phyloP scores from a whole-genome alignment of 2,888 invertebrate species.

The Orthosia gracilis region DNA sequence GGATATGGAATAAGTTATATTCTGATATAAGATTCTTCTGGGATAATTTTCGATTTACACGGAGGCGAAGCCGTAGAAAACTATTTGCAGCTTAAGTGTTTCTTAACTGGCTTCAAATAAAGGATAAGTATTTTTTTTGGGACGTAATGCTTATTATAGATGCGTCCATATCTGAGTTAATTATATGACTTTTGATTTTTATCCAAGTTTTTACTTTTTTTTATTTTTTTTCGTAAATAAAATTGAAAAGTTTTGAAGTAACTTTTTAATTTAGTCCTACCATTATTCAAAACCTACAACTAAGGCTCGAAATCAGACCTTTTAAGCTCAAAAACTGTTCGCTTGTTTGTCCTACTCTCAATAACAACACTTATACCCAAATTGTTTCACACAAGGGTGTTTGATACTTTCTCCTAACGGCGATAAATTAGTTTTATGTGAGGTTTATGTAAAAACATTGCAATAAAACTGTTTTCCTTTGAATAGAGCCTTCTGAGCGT shows the following conservation, averaged over 20 bases:
- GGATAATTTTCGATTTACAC: no score
- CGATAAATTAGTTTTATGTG: slow-evolving; percentile 85
- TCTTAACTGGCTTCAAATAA: no score
- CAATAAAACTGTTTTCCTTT: slow-evolving; percentile 80
- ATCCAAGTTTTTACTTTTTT: neutral
- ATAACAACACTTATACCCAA: slow-evolving; percentile 40
- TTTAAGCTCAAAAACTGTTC: neutral
- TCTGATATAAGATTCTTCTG: no score
- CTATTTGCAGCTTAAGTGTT: no score
- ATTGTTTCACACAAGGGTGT: slow-evolving; percentile 48
- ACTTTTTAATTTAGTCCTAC: neutral
- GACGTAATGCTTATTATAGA: neutral
- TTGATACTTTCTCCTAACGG: slow-evolving; percentile 60
- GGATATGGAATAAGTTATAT: no score
- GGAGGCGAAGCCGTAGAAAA: no score
- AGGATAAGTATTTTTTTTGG: no score
- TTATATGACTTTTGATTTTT: neutral
- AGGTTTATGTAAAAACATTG: slow-evolving; percentile 84
- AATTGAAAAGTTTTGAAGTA: neutral
- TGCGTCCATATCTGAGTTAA: neutral
- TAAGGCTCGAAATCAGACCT: neutral
- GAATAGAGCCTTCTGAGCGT: slow-evolving; percentile 73
- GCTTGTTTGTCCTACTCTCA: slow-evolving; percentile 29
- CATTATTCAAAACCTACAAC: neutral
- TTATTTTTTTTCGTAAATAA: neutral